These are phyloP conservation scores for Phortica variegata DNA, from an alignment of 1,140 invertebrate species.

Conservation along the genomic window DNA sequence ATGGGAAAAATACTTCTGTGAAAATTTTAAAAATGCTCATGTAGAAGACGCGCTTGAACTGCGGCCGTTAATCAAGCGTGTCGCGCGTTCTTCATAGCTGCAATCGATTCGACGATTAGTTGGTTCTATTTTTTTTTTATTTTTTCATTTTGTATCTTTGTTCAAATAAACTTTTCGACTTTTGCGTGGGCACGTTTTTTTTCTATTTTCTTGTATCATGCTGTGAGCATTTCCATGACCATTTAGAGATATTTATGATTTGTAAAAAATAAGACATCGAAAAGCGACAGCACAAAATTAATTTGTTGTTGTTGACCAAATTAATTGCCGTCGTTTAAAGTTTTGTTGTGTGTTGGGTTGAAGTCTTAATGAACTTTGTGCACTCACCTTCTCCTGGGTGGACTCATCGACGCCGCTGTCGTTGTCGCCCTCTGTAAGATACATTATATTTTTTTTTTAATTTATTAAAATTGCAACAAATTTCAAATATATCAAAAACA, in stretches of 20 bases:
- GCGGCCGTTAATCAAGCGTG: too few species aligned
- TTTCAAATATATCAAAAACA: background rate
- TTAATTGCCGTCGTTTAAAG: background rate
- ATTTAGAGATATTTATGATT: slow-evolving; percentile 55
- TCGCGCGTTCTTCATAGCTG: too few species aligned
- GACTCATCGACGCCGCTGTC: slow-evolving; percentile 77
- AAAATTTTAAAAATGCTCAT: too few species aligned
- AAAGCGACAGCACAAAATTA: slow-evolving; percentile 4
- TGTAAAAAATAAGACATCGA: slow-evolving; percentile 25
- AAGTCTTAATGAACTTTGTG: slow-evolving; percentile 3
- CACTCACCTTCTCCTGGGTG: slow-evolving; percentile 72
- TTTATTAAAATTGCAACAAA: background rate
- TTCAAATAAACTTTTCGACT: too few species aligned
- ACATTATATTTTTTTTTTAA: slow-evolving; percentile 19
- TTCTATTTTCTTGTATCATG: too few species aligned
- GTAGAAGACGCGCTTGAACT: too few species aligned
- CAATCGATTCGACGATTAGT: too few species aligned
- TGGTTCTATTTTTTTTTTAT: too few species aligned
- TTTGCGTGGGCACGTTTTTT: too few species aligned
- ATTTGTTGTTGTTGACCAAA: background rate
- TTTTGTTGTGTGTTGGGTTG: slow-evolving; percentile 3
- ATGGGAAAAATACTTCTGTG: too few species aligned
- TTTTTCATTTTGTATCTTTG: too few species aligned
- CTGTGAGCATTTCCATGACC: slow-evolving; percentile 20
- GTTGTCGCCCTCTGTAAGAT: slow-evolving; percentile 72